Conservation (phyloP, 2,888 invertebrate genomes). For the Orchesellides sinensis region DNA sequence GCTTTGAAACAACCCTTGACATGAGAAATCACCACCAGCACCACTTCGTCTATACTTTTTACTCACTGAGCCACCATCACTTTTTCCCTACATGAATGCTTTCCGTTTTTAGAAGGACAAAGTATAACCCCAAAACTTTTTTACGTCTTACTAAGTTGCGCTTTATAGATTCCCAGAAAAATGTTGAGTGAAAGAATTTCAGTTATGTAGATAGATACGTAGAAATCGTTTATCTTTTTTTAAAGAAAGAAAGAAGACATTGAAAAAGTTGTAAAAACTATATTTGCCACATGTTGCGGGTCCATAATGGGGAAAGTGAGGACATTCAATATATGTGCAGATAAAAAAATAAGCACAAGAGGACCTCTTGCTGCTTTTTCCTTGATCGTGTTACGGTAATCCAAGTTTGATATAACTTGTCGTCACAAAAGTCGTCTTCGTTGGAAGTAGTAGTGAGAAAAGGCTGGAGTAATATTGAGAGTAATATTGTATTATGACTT, state of each 20-base stretch:
- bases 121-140: not conserved
- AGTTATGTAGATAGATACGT: slow-evolving; percentile 52
- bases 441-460: slow-evolving; percentile 10
- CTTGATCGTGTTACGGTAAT: slow-evolving; percentile 43
- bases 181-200: slow-evolving; percentile 9
- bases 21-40: slow-evolving; percentile 11
- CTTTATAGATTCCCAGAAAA: not conserved
- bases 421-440: slow-evolving; percentile 19
- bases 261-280: slow-evolving; percentile 71
- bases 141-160: not conserved
- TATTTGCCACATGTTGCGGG: slow-evolving; percentile 74
- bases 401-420: slow-evolving; percentile 50
- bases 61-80: not conserved
- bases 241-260: slow-evolving; percentile 63
- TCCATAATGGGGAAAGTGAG: slow-evolving; percentile 71
- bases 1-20: slow-evolving; percentile 18
- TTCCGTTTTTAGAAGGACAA: not conserved
- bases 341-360: slow-evolving; percentile 11
- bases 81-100: not conserved
- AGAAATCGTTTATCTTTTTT: slow-evolving; percentile 51
- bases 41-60: too few species aligned
- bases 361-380: slow-evolving; percentile 55
- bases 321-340: slow-evolving; percentile 58
- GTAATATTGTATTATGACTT: slow-evolving; percentile 42
- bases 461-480: slow-evolving; percentile 34